These are phyloP conservation scores for Labeo catla DNA, from an alignment of 2,113 vertebrate species.

Conservation along the genomic window DNA sequence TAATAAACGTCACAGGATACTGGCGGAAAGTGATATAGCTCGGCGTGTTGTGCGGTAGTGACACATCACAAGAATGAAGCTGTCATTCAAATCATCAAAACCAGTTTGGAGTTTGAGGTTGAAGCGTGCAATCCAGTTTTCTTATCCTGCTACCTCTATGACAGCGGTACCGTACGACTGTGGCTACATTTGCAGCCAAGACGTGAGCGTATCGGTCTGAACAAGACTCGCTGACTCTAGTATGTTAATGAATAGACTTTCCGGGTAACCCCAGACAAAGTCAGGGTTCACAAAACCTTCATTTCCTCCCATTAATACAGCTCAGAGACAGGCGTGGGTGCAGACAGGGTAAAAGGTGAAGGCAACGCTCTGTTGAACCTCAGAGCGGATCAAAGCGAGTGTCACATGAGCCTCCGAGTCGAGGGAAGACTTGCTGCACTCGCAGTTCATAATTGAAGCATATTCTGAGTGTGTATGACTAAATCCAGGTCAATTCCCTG, in stretches of 20 bases:
- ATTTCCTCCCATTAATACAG: slow-evolving; percentile 79
- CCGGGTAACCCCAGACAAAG: slow-evolving; percentile 65
- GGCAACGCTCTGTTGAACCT: slow-evolving; percentile 72
- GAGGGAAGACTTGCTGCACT: slow-evolving; percentile 36
- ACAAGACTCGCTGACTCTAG: neutral
- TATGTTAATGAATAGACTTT: slow-evolving; percentile 47
- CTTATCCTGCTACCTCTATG: neutral
- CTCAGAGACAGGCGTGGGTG: slow-evolving; percentile 59
- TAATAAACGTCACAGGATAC: slow-evolving; percentile 41
- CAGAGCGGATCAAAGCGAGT: slow-evolving; percentile 75
- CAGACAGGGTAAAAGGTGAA: slow-evolving; percentile 74
- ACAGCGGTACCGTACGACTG: neutral
- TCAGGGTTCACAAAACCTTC: slow-evolving; percentile 74
- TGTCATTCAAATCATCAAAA: slow-evolving; percentile 60
- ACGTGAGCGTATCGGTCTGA: neutral
- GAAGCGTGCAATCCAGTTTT: neutral
- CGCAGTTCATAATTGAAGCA: slow-evolving; percentile 12
- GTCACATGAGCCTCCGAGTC: slow-evolving; percentile 65
- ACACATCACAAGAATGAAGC: slow-evolving; percentile 57
- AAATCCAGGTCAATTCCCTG: slow-evolving; percentile 1
- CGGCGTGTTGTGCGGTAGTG: slow-evolving; percentile 45
- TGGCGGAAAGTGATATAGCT: slow-evolving; percentile 63
- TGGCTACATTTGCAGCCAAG: slow-evolving; percentile 6
- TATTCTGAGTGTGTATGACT: slow-evolving; percentile 21
- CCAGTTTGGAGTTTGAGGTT: slow-evolving; percentile 51